Base-by-base conservation (phyloP, 2,113 vertebrate species). In the Bubo scandiacus region DNA sequence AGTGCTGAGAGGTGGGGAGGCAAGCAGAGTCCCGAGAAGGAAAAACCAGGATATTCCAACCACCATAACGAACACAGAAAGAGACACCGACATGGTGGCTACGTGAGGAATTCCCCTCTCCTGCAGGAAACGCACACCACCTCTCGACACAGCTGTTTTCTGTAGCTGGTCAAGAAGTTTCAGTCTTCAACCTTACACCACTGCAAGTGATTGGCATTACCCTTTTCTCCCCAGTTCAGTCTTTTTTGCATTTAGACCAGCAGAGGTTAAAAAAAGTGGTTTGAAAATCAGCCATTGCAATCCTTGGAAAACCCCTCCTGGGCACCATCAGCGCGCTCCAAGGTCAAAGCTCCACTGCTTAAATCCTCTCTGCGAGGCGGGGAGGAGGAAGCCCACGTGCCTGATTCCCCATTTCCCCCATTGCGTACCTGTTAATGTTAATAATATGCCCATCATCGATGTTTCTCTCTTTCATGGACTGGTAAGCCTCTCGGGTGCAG, bases 361-460 rank as follows among this genome's bases (percentile, higher is more conserved):
- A 36, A 70, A 81, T 29, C 80, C 67, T 72, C 51, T 36, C 10
- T 5, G 8, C 0, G 13, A 71, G 21, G 18, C 9, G 3, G 54
- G 32, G 34, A 83, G 68, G 49, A 62, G 78, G 36, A 25, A 49
- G 49, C 13, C 23, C 40, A 18, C 1, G 0, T 10, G 57, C 70
- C 45, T 47, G 68, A 67, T 5, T 36, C 75, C 80, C 45, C 20
- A 12, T 1, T 47, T 17, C 32, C 14, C 0, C 29, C 8, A 3
- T 3, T 8, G 10, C 36, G 34, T 92, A 99, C 99, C 99, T 99
- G 98, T 99, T 99, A 96, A 99, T 99, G 95, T 99, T 99, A 96
- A 99, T 99, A 78, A 99, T 99, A 88, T 99, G 99, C 32, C 99
- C 99, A 3, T 99, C 99, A 1, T 99, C 99, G 17, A 99, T 98